Evolutionary conservation across 2,888 invertebrate genomes (phyloP).

Genomic region (Pelosia muscerda): DNA sequence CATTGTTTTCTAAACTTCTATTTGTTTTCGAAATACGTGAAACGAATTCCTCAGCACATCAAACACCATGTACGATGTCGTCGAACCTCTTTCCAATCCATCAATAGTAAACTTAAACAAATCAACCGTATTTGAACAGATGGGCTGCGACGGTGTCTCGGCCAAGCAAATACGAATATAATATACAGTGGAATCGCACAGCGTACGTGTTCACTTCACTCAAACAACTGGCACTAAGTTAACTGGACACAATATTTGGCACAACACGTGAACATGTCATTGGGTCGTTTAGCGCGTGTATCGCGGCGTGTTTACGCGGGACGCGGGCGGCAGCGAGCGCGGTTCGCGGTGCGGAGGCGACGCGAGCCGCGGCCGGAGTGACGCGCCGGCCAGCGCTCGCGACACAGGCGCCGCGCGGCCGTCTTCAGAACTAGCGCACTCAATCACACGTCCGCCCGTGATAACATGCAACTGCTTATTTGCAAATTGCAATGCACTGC

Average conservation of each 20-base stretch:
- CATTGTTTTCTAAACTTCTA: slow-evolving; percentile 80
- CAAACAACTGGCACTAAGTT: slow-evolving; percentile 69
- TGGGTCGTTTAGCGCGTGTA: slow-evolving; percentile 53
- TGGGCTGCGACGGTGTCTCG: slow-evolving; percentile 64
- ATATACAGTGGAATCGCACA: slow-evolving; percentile 47
- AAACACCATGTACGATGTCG: slow-evolving; percentile 70
- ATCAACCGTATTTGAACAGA: slow-evolving; percentile 77
- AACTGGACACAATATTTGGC: slow-evolving; percentile 69
- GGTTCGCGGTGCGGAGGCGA: slow-evolving; percentile 69
- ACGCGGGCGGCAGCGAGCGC: slow-evolving; percentile 62
- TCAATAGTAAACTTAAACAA: slow-evolving; percentile 79
- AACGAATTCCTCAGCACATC: slow-evolving; percentile 80
- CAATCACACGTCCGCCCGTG: slow-evolving; percentile 72
- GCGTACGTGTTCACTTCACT: slow-evolving; percentile 69
- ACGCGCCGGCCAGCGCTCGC: slow-evolving; percentile 68
- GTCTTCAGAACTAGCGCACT: slow-evolving; percentile 61
- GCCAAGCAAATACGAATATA: slow-evolving; percentile 57
- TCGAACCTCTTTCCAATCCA: slow-evolving; percentile 78
- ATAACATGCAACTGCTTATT: slow-evolving; percentile 65
- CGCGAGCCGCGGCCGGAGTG: slow-evolving; percentile 85
- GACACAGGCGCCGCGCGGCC: slow-evolving; percentile 63
- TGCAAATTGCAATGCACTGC: slow-evolving; percentile 63
- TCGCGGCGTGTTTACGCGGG: slow-evolving; percentile 63
- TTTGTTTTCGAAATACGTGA: slow-evolving; percentile 81
- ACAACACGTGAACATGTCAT: slow-evolving; percentile 68